A percentile compares a stretch with the other conserved stretches of the same genome.
phyloP scores from a whole-genome alignment of 2,113 vertebrate species.

The sheep (Ovis aries) region ARS-UI_Ramb_v3.0 NC_056055.1:171489001-171489500 shows the following conservation, averaged over 20 bases:
- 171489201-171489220: conserved; percentile 64
- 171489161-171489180: conserved; percentile 49
- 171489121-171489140: conserved; percentile 69
- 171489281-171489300: conserved; percentile 47
- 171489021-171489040: conserved; percentile 69
- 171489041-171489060: conserved; percentile 74
- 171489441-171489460: conserved; percentile 37
- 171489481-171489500: conserved; percentile 35
- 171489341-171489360: background rate
- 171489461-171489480: background rate
- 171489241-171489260: conserved; percentile 56
- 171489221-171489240: conserved; percentile 56
- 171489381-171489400: background rate
- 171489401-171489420: conserved; percentile 27
- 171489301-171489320: conserved; percentile 43
- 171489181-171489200: conserved; percentile 76
- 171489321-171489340: conserved; percentile 14
- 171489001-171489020: conserved; percentile 50
- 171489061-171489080: conserved; percentile 66
- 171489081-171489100: conserved; percentile 66
- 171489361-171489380: conserved; percentile 41
- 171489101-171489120: conserved; percentile 65
- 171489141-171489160: conserved; percentile 65
- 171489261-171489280: conserved; percentile 55
- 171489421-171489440: conserved; percentile 34